Evolutionary conservation across 2,888 invertebrate species (phyloP).

Genomic region (Xestia ashworthii): DNA sequence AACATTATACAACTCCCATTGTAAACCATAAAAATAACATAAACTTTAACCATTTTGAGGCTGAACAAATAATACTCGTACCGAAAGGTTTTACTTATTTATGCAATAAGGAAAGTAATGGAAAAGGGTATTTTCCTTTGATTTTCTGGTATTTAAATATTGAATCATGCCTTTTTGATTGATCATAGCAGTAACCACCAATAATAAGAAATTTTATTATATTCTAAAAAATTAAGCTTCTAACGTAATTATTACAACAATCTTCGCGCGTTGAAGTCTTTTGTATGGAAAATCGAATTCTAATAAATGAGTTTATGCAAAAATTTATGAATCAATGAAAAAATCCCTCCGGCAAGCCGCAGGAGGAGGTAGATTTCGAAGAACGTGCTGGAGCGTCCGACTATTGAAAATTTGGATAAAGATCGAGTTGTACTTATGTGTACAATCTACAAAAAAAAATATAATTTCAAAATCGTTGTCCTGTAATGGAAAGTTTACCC

Average conservation of each 20-base stretch:
- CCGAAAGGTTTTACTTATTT: constrained; percentile 14
- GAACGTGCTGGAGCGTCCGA: no score
- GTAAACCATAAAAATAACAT: constrained; percentile 55
- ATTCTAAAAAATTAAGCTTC: background rate
- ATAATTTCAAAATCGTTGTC: no score
- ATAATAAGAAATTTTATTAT: background rate
- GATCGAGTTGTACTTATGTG: no score
- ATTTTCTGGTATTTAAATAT: background rate
- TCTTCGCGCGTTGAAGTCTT: constrained; percentile 46
- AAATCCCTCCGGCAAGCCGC: no score
- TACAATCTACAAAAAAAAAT: no score
- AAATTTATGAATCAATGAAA: background rate
- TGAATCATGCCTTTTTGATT: background rate
- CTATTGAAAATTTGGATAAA: no score
- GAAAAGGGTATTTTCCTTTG: background rate
- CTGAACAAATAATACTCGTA: constrained; percentile 33
- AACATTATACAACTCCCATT: constrained; percentile 61
- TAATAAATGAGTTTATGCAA: background rate
- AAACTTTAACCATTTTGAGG: constrained; percentile 36
- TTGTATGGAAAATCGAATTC: constrained; percentile 11
- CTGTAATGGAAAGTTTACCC: no score
- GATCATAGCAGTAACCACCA: background rate
- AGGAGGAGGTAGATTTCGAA: no score
- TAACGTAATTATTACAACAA: background rate
- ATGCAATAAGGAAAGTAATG: constrained; percentile 27